Conservation (phyloP, 2,888 invertebrate genomes). For the Geotrupes spiniger region DNA sequence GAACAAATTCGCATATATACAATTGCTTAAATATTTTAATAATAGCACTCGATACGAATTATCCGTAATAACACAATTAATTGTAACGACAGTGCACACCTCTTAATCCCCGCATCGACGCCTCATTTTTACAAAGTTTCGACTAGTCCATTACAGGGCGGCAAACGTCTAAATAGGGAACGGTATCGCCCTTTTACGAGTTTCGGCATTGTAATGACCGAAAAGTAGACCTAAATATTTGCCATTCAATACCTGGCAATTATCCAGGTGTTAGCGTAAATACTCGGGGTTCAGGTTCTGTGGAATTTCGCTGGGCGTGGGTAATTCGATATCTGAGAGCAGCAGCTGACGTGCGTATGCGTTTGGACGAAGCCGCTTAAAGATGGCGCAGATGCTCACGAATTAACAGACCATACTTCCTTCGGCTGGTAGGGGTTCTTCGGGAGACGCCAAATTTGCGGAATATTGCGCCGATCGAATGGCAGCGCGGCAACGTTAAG, state of each 20-base stretch:
- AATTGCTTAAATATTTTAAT: too few species aligned
- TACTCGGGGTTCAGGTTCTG: not conserved
- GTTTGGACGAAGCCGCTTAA: conserved; percentile 11
- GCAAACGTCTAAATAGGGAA: not conserved
- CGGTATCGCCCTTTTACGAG: not conserved
- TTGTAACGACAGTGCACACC: too few species aligned
- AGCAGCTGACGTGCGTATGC: conserved; percentile 8
- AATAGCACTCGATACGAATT: too few species aligned
- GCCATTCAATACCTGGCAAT: not conserved
- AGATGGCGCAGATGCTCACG: conserved; percentile 23
- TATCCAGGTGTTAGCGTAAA: conserved; percentile 4
- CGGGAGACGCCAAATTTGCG: conserved; percentile 20
- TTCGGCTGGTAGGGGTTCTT: conserved; percentile 13
- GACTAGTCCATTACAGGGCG: conserved; percentile 1
- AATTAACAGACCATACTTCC: conserved; percentile 26
- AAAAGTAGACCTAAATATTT: conserved; percentile 1
- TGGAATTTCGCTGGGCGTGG: not conserved
- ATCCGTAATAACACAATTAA: too few species aligned
- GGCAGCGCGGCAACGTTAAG: not conserved
- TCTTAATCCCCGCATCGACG: too few species aligned
- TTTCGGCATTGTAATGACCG: not conserved
- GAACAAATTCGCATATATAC: too few species aligned
- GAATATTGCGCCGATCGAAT: conserved; percentile 7
- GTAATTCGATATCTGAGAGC: conserved; percentile 4
- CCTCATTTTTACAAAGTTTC: too few species aligned